Evolutionary conservation across 30 jellyfish, hydroid and myxozoan species (phyloP), one percentile per base, ranked within the genome.

Genomic region (Aurelia sp.): DNA sequence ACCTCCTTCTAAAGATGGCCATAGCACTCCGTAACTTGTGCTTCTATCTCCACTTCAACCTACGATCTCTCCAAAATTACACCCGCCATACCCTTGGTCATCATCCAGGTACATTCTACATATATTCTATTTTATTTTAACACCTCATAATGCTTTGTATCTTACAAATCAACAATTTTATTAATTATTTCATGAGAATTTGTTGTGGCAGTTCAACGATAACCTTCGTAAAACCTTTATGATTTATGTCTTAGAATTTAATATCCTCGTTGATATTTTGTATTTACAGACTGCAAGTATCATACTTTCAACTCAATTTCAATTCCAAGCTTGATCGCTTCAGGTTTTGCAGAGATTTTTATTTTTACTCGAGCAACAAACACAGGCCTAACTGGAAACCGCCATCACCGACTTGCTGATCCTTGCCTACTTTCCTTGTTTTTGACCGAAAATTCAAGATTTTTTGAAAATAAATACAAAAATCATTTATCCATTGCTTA

Each of bases 361-460:
- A 1, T 15, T 82, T 71, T 57, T 20, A 70, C 20, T 47, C 31
- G 63, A 50, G 64, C 92, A 70, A 82, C 83, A 82, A 82, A 53
- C 92, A 82, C 92, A 82, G 87, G 92, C 92, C 92, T 70, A 81
- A 82, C 64, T 82, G 52, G 57, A 78, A 69, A 82, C 92, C 92
- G 92, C 92, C 92, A 72, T 82, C 82, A 67, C 60, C 92, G 63
- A 67, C 18, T 47, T 24, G 47, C 72, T 62, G 71, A 82, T 27
- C 73, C 59, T 53, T 30, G 22, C 80, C 63, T 53, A 38, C 38
- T 72, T 55, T 51, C 86, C 50, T 75, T 70, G 72, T 57, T 15
- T 40, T 55, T 11, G 53, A 52, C 60, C 47, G 61, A 15, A 68
- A 64, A 69, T 24, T 8, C 55, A 18, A 72, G 21, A 33, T 57